Base-by-base conservation (phyloP, 1,140 invertebrate species). In the Acromyrmex echinatior region DNA sequence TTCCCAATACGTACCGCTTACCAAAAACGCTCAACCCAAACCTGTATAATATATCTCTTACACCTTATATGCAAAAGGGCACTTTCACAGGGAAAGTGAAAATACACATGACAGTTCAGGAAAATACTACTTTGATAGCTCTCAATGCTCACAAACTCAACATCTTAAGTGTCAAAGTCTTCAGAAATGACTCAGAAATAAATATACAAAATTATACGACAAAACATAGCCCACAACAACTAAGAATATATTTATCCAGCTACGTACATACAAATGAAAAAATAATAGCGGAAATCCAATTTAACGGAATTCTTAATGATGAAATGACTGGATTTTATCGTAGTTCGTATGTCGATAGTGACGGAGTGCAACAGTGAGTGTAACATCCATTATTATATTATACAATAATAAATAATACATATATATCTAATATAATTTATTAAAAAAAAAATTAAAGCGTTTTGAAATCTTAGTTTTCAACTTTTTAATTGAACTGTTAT, bases 321-420 rank as follows among this genome's bases (percentile, higher is more conserved):
- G 92, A 96, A n/a, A 92, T 97, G 80, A 93, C 95, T 74, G 97
- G 97, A 45, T 97, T 97, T 91, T 97, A 97, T 91, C 93, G 96
- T 12, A 97, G 96, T 90, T 96, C 94, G 9, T 97, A 97, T 88
- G 92, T 90, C 31, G 91, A 94, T 58, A 90, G 91, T 0, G 74
- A 92, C 16, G 96, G 96, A 14, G 92, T 88, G 0, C 88, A 71
- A 58, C 89, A 79, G 94, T 95, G 65, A 91, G 92, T 89, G 51
- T 0, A 81, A 21, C 16, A 58, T 58, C 9, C 7, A 12, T 21
- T 9, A 39, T 79, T 86, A 62, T 63, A 68, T 2, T 18, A 65
- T 25, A 2, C 7, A 31, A 63, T 31, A 10, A 51, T 66, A 81
- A 63, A 35, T 31, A 51, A 35, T 35, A 65, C 16, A 21, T 28